phyloP scores from a whole-genome alignment of 2,797 vertebrate species.

The Clarias fuscus region DNA sequence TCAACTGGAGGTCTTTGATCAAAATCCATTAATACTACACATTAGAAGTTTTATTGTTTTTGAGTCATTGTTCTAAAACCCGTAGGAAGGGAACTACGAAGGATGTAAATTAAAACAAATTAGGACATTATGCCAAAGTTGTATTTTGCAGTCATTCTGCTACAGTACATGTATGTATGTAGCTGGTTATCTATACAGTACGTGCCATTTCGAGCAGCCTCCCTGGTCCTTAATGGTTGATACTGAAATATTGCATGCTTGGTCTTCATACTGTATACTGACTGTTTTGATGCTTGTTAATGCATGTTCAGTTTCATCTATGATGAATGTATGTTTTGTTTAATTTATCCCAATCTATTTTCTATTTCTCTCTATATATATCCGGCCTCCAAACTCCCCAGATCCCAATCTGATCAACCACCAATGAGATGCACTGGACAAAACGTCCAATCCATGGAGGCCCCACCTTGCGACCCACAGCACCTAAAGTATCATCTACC shows the following conservation, averaged over 20 bases:
- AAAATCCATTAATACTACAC: background rate
- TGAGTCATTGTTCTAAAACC: background rate
- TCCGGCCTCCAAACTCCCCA: too few relatives aligned
- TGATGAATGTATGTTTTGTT: background rate
- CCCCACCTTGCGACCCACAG: too few relatives aligned
- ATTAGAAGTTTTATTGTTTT: background rate
- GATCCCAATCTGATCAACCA: too few relatives aligned
- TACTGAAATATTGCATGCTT: background rate
- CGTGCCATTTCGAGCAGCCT: conserved; percentile 3
- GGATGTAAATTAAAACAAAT: background rate
- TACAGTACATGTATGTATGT: background rate
- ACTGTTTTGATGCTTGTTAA: background rate
- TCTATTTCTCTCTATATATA: too few relatives aligned
- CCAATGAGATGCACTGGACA: too few relatives aligned
- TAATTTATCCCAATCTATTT: too few relatives aligned
- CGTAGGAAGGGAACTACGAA: background rate
- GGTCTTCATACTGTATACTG: background rate
- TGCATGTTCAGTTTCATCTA: background rate
- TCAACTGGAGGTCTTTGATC: background rate
- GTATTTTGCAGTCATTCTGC: background rate
- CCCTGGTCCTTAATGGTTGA: background rate
- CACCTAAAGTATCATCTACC: too few relatives aligned
- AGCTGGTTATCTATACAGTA: background rate
- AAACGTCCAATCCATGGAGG: too few relatives aligned
- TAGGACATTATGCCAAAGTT: background rate